Base-by-base conservation (phyloP, 1,140 invertebrate species). In the Cephus cinctus region DNA sequence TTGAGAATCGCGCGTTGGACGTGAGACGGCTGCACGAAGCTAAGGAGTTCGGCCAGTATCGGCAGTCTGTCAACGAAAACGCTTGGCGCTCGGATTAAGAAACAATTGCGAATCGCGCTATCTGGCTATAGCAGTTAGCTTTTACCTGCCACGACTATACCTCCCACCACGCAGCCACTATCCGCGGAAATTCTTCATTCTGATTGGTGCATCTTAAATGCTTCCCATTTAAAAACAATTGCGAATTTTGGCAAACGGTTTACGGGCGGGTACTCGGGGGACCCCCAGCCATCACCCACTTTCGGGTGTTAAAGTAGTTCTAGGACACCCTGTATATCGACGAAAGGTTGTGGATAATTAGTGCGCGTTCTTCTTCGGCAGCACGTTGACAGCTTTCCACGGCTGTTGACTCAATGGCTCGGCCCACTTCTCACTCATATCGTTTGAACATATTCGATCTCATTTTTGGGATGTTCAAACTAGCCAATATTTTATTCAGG, bases 401-500 rank as follows among this genome's bases (percentile, higher is more conserved):
- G 1, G 36, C 36, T 5, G n/a, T 11, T 12, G 15, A 14, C 12
- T 39, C 36, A 12, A 39, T 39, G 16, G 36, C 36, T 39, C 14
- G 36, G 4, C 36, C 36, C 15, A 39, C 16, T 39, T 39, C 36
- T 39, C 36, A 5, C 12, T 39, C 36, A 12, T 39, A 39, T 5
- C 36, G 36, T 12, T 39, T 39, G 16, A 16, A 39, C 16, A 39
- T 18, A 39, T 39, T 16, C 6, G 15, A n/a, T 5, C 14, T 12
- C 8, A 39, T 39, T 4, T 5, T 11, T 19, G 36, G 36, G 15
- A 39, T 21, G 18, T 39, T 39, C 36, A 19, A 14, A 18, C 36
- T 18, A 39, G 36, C 36, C 12, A 2, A 39, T 4, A 39, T 11
- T 21, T 39, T 39, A 15, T 11, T 35, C 14, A 39, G 12, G 9